Base-by-base conservation (phyloP, 1,140 invertebrate genomes). In the Brachionus calyciflorus region DNA sequence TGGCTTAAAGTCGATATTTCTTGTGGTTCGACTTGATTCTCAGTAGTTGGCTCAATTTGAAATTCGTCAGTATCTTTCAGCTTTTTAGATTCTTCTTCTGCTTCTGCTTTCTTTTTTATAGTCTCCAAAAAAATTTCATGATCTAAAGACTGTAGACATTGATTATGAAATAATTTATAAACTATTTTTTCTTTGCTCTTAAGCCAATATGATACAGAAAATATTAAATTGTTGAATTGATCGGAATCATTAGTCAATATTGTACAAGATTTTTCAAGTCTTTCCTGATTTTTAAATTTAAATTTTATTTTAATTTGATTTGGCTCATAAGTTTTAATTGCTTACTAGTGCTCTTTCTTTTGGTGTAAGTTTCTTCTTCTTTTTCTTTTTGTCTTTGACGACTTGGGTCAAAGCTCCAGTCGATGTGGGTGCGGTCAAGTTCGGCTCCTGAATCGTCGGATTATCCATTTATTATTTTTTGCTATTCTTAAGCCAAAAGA, bases 381-480 rank as follows among this genome's bases (percentile, higher is more conserved):
- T 73, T 24, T 73, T 73, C 21, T 73, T 73, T 51, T 73, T 73
- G 46, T 73, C 69, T 21, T 73, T 73, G 28, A 73, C 69, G n/a
- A 73, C 69, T 48, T 73, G 69, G 21, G 44, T 55, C 14, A 73
- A 26, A 24, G 69, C 69, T 9, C 69, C 69, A 12, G 60, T 37
- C 17, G 26, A 33, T 1, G 55, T 17, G 5, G 55, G 14, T 14
- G 37, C 17, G 30, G 30, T 60, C 12, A 37, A 9, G 17, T 26
- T 30, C 0, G 17, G 26, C 30, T 30, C 55, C 37, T 60, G 55
- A 12, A 33, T 28, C 24, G 21, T 21, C 19, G 14, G 30, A 10
- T 21, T 21, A 24, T 55, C 51, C 51, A 55, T 55, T 10, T 26
- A 28, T 24, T 55, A 28, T 55, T 2, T 55, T 24, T 53, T 55